Conservation (phyloP, 1,140 invertebrate species). For the Cydia fagiglandana region DNA sequence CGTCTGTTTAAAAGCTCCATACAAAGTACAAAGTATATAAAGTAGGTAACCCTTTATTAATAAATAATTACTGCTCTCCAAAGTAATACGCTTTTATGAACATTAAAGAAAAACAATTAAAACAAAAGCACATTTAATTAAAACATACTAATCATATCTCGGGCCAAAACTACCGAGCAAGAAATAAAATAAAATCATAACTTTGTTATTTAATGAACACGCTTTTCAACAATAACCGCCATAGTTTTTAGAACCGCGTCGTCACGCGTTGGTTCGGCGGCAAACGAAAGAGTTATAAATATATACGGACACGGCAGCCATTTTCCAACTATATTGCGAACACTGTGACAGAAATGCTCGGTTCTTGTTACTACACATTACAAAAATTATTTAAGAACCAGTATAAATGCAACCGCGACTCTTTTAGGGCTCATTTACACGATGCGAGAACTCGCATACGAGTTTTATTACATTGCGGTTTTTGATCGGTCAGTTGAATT, state of each 20-base stretch:
- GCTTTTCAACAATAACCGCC: conserved; percentile 21
- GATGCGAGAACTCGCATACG: too few species aligned
- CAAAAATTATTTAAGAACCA: background rate
- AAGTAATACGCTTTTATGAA: background rate
- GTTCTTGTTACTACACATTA: background rate
- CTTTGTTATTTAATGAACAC: conserved; percentile 10
- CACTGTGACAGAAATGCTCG: conserved; percentile 35
- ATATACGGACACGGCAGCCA: conserved; percentile 42
- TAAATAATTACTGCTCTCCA: too few species aligned
- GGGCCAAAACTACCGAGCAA: conserved; percentile 1
- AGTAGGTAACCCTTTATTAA: too few species aligned
- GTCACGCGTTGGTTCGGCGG: conserved; percentile 45
- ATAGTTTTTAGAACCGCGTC: conserved; percentile 37
- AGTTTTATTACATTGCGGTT: too few species aligned
- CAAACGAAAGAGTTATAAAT: conserved; percentile 48
- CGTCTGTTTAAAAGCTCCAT: too few species aligned
- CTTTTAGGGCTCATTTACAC: too few species aligned
- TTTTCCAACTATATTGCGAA: conserved; percentile 32
- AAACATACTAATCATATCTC: conserved; percentile 23
- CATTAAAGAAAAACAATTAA: background rate
- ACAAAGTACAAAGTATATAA: too few species aligned
- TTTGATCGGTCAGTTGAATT: too few species aligned
- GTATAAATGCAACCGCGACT: background rate
- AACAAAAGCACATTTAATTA: conserved; percentile 18
- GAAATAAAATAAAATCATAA: conserved; percentile 24